Conservation (phyloP, 2,888 invertebrate species). For the Uloborus plumipes region DNA sequence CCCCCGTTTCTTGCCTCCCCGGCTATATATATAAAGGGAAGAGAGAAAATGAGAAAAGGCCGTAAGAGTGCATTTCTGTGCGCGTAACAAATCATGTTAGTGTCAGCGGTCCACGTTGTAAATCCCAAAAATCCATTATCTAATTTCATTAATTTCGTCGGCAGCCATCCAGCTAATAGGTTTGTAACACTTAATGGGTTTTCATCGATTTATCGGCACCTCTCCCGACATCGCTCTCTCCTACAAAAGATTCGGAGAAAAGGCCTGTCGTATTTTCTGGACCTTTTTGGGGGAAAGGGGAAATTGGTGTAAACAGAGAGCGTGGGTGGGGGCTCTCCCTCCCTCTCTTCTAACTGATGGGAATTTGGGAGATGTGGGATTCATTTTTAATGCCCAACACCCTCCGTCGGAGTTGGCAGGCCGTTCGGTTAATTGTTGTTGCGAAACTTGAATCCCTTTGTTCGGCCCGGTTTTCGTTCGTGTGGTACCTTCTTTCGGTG, state of each 20-base stretch:
- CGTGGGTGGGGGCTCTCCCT: neutral
- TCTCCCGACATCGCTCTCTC: slow-evolving; percentile 16
- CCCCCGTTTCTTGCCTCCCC: slow-evolving; percentile 11
- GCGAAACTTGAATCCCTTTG: too few species aligned
- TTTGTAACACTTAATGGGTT: slow-evolving; percentile 64
- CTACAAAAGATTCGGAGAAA: neutral
- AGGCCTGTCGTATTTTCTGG: neutral
- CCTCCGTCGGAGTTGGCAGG: too few species aligned
- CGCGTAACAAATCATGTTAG: slow-evolving; percentile 63
- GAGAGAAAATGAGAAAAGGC: slow-evolving; percentile 37
- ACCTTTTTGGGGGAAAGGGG: neutral
- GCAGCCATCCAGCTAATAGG: slow-evolving; percentile 64
- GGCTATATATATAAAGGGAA: slow-evolving; percentile 13
- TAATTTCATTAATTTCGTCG: slow-evolving; percentile 64
- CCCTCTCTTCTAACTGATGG: neutral
- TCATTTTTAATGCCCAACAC: too few species aligned
- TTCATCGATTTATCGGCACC: slow-evolving; percentile 64
- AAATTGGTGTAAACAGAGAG: neutral
- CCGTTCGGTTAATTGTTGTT: too few species aligned
- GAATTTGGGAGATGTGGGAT: neutral
- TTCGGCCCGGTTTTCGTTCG: too few species aligned
- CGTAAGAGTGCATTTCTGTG: slow-evolving; percentile 37
- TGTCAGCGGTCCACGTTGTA: slow-evolving; percentile 48
- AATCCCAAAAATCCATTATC: slow-evolving; percentile 64
- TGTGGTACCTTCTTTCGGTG: too few species aligned